phyloP scores from a whole-genome alignment of 2,113 vertebrate genomes.

The Malaclemys terrapin region DNA sequence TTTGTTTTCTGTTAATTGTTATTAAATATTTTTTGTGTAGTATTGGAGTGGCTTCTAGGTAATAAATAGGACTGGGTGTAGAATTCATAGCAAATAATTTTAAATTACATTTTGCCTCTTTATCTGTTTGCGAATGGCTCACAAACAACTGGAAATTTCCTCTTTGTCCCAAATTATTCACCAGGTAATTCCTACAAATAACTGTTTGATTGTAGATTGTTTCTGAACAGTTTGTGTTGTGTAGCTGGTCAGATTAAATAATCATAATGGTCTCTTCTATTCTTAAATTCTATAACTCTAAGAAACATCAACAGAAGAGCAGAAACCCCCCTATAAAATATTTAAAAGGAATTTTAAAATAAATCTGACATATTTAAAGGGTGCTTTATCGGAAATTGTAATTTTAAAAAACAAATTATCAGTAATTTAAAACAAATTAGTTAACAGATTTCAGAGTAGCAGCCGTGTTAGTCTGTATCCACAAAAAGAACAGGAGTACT shows the following conservation, averaged over 20 bases:
- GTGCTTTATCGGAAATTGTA: no score
- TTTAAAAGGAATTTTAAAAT: no score
- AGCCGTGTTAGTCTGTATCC: no score
- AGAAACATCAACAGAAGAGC: neutral
- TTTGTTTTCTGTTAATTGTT: conserved; percentile 7
- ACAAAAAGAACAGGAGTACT: no score
- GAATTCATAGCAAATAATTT: neutral
- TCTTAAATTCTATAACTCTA: neutral
- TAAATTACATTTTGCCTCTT: neutral
- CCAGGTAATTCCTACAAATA: neutral
- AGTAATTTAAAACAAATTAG: no score
- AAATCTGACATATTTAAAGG: no score
- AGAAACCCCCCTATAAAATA: neutral
- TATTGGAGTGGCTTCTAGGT: neutral
- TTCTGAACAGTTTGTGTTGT: neutral
- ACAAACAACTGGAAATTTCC: neutral
- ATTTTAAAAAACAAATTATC: no score
- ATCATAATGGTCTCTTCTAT: neutral
- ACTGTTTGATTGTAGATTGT: neutral
- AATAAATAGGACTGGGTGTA: neutral
- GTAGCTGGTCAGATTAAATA: neutral
- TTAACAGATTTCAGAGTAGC: no score
- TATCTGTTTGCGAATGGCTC: neutral
- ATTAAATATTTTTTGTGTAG: neutral
- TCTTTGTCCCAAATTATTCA: neutral